Base-by-base conservation (phyloP, 2,797 vertebrate species). In the Bryconaethiops microstoma region DNA sequence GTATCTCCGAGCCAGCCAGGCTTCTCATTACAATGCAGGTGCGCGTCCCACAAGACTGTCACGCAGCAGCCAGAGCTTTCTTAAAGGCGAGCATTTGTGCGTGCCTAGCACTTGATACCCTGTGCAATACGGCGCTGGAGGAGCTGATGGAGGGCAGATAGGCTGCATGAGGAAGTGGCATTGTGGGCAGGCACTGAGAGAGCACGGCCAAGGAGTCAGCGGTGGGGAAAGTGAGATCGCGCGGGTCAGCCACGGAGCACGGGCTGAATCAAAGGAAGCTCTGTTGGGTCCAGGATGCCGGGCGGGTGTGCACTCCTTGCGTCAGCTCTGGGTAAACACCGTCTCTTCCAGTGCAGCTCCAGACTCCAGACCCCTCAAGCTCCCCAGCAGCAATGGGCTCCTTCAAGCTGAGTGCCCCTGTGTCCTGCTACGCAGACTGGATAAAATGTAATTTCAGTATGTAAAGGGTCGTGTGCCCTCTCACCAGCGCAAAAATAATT, bases 191-290 rank as follows among this genome's bases (percentile, higher is more conserved):
- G 76, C n/a, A 40, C 17, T 59, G 55, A 59, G 80, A 42, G 59
- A 65, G 40, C 55, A 29, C 64, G 75, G 59, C 74, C 23, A 29
- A 23, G 21, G 64, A 70, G 39, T 55, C 48, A 72, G 65, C 23
- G 45, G 69, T 74, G 64, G 59, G 68, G 80, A 81, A 74, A 60
- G 45, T 63, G 72, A 76, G 74, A 45, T 10, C 1, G 35, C 21
- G 39, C 64, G 9, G 76, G 83, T 74, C 72, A 83, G 73, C 52
- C 63, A 52, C 68, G 55, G 80, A 62, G 67, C 69, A 62, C 64
- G 19, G 64, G 50, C 68, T 42, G 71, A 77, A 82, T 83, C 54
- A 81, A 81, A 75, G 72, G 23, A n/a, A 16, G 14, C 71, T 78
- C 71, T 81, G 82, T 81, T 77, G 68, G 68, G 65, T 54, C 45